Evolutionary conservation across 2,113 vertebrate species (phyloP).

Genomic region (Cynopterus brachyotis): DNA sequence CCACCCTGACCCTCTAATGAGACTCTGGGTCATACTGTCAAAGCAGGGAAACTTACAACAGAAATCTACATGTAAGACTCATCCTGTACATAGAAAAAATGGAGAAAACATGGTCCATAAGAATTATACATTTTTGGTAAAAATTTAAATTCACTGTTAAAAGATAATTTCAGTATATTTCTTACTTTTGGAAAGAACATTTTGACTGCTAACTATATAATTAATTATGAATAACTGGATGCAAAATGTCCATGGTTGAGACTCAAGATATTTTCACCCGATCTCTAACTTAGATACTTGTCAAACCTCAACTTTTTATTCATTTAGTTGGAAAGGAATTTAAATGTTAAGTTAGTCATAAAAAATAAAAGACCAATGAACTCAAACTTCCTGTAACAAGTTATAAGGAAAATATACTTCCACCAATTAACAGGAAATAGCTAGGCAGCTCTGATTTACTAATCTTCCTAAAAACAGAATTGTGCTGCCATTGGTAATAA

Average conservation of each 20-base stretch:
- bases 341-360: constrained; percentile 1
- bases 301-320: constrained; percentile 37
- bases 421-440: constrained; percentile 30
- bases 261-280: background rate
- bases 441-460: background rate
- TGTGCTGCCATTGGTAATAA: background rate
- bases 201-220: background rate
- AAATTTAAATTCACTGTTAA: constrained; percentile 32
- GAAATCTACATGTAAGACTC: background rate
- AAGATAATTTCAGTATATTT: background rate
- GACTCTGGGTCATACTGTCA: background rate
- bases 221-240: background rate
- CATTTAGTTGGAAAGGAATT: background rate
- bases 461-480: constrained; percentile 41
- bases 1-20: background rate
- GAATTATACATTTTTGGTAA: constrained; percentile 4
- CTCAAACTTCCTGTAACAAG: constrained; percentile 17
- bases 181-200: constrained; percentile 38
- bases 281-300: constrained; percentile 18
- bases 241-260: background rate
- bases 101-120: background rate
- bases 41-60: background rate
- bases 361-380: background rate
- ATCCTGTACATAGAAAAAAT: background rate
- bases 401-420: constrained; percentile 13